Evolutionary conservation across 2,797 vertebrate species (phyloP).

Genomic region (Hippoglossus hippoglossus): DNA sequence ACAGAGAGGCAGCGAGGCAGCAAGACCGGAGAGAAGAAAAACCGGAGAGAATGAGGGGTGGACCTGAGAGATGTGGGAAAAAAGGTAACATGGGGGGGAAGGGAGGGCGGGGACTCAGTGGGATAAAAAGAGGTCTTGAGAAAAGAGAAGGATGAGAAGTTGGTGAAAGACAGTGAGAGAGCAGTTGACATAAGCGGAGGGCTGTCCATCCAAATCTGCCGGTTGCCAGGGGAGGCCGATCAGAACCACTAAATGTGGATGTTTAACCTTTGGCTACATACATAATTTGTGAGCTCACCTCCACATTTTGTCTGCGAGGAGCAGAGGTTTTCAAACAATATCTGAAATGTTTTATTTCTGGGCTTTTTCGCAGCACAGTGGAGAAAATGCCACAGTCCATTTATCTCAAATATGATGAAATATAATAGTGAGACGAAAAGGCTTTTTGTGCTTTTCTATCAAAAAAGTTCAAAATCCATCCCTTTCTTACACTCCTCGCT

Average conservation of each 20-base stretch:
- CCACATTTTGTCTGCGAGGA: constrained; percentile 5
- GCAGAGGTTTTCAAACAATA: constrained; percentile 14
- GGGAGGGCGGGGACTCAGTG: constrained; percentile 5
- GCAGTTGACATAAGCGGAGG: constrained; percentile 52
- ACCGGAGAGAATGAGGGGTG: constrained; percentile 47
- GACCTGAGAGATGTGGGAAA: constrained; percentile 39
- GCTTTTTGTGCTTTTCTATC: not conserved
- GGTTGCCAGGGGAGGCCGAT: constrained; percentile 53
- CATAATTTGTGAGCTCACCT: constrained; percentile 39
- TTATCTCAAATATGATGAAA: constrained; percentile 21
- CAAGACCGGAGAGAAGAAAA: constrained; percentile 43
- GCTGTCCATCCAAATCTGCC: constrained; percentile 38
- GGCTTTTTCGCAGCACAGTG: constrained; percentile 7
- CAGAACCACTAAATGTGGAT: constrained; percentile 46
- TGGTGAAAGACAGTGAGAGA: constrained; percentile 67
- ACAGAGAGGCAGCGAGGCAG: constrained; percentile 39
- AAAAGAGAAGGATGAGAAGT: constrained; percentile 75
- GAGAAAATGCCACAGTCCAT: constrained; percentile 26
- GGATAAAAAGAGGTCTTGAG: constrained; percentile 74
- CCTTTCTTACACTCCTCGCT: constrained; percentile 7
- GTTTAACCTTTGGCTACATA: constrained; percentile 60
- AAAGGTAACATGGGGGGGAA: constrained; percentile 16
- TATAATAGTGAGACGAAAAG: constrained; percentile 7
- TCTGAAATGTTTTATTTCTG: not conserved
- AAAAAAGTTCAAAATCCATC: constrained; percentile 5